Evolutionary conservation across 2,797 vertebrate species (phyloP).

Genomic region (Pangasius mekongensis): DNA sequence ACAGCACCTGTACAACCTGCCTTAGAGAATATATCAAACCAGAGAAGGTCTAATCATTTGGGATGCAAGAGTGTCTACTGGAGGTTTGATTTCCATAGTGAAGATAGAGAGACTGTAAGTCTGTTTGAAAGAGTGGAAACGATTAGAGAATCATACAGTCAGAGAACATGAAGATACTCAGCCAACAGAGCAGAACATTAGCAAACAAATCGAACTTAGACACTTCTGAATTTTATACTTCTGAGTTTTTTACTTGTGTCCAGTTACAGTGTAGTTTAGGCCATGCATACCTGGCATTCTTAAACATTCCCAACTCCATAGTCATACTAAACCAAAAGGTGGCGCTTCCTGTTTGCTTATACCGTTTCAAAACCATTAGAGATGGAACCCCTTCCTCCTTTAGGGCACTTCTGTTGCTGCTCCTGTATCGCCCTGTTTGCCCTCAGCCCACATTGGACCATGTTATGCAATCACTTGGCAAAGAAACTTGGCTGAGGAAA

Average conservation of each 20-base stretch:
- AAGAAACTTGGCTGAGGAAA: not conserved
- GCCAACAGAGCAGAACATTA: not conserved
- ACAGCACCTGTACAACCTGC: constrained; percentile 3
- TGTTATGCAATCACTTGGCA: not conserved
- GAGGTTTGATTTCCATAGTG: not conserved
- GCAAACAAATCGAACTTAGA: not conserved
- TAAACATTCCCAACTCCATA: constrained; percentile 12
- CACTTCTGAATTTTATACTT: not conserved
- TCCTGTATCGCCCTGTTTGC: constrained; percentile 22
- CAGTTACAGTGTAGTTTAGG: not conserved
- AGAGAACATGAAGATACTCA: not conserved
- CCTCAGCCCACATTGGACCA: not conserved
- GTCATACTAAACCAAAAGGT: constrained; percentile 47
- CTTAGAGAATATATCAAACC: not conserved
- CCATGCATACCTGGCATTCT: not conserved
- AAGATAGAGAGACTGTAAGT: not conserved
- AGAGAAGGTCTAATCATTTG: not conserved
- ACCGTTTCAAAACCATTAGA: constrained; percentile 33
- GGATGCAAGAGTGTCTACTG: not conserved
- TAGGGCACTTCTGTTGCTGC: not conserved
- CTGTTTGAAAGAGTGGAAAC: not conserved
- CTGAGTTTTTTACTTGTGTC: not conserved
- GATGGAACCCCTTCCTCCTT: not conserved
- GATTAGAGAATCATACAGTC: not conserved
- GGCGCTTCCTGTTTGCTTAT: constrained; percentile 45